A percentile compares a stretch with the other conserved stretches of the same genome.
Conservation (phyloP, 2,888 invertebrate genomes). For the Epirrhoe tristata region DNA sequence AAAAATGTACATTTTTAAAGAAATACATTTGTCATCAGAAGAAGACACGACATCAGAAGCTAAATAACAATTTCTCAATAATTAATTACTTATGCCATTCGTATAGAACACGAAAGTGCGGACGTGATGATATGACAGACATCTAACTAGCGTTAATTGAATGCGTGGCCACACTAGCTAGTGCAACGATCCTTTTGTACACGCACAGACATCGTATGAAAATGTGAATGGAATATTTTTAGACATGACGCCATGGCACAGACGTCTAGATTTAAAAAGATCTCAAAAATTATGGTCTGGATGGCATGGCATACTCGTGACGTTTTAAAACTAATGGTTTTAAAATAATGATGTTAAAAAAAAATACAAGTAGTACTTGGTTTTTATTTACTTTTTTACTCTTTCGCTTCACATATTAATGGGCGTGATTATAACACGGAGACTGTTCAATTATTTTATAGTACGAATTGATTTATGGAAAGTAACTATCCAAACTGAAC, state of each 20-base stretch:
- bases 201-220: slow-evolving; percentile 48
- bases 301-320: slow-evolving; percentile 5
- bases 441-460: neutral
- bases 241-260: slow-evolving; percentile 51
- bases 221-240: slow-evolving; percentile 61
- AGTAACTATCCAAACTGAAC: neutral
- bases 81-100: slow-evolving; percentile 23
- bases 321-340: slow-evolving; percentile 17
- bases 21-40: neutral
- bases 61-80: slow-evolving; percentile 13
- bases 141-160: slow-evolving; percentile 62
- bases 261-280: slow-evolving; percentile 42
- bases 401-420: neutral
- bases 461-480: neutral
- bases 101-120: slow-evolving; percentile 44
- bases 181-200: slow-evolving; percentile 55
- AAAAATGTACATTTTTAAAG: neutral
- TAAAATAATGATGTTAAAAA: too few relatives aligned
- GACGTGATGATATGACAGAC: slow-evolving; percentile 56
- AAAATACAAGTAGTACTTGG: too few relatives aligned
- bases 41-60: neutral
- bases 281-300: slow-evolving; percentile 13
- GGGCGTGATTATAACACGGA: neutral
- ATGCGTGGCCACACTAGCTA: slow-evolving; percentile 52
- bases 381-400: too few relatives aligned